phyloP scores from a whole-genome alignment of 1,140 invertebrate species.

The Drosophila ironensis region DNA sequence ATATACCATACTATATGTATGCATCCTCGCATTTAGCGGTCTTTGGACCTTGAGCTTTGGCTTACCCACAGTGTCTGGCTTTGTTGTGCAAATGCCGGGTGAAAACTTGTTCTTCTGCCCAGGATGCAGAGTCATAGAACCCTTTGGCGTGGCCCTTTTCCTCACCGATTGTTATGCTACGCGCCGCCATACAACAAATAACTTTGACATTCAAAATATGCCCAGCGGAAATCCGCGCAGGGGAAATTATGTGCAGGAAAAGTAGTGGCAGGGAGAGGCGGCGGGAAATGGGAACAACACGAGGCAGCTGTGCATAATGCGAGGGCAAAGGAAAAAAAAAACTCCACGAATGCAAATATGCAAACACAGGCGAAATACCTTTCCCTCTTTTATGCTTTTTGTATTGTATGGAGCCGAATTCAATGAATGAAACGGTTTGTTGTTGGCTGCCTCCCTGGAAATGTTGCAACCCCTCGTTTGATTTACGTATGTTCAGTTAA shows the following conservation, averaged over 20 bases:
- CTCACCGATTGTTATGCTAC: slow-evolving; percentile 15
- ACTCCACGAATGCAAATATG: slow-evolving; percentile 25
- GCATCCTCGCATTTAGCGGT: slow-evolving; percentile 31
- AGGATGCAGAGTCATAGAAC: slow-evolving; percentile 29
- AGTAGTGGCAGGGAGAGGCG: not conserved
- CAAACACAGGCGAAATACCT: slow-evolving; percentile 17
- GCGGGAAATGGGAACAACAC: slow-evolving; percentile 16
- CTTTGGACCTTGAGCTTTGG: slow-evolving; percentile 51
- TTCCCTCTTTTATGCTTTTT: not conserved
- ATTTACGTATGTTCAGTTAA: slow-evolving; percentile 58
- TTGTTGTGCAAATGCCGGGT: slow-evolving; percentile 21
- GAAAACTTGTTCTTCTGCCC: slow-evolving; percentile 26
- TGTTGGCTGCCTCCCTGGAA: slow-evolving; percentile 3
- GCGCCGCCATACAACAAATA: slow-evolving; percentile 32
- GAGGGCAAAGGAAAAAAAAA: not conserved
- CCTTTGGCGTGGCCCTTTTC: no score
- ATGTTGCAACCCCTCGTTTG: slow-evolving; percentile 39
- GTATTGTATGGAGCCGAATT: slow-evolving; percentile 40
- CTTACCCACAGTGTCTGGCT: slow-evolving; percentile 10
- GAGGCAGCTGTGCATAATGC: slow-evolving; percentile 30
- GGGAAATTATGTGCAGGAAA: slow-evolving; percentile 8
- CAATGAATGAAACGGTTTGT: slow-evolving; percentile 61
- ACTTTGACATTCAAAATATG: slow-evolving; percentile 73
- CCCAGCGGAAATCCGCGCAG: slow-evolving; percentile 38
- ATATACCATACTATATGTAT: not conserved